Evolutionary conservation across 2,888 invertebrate species (phyloP).

Genomic region (Heteromyza rotundicornis): DNA sequence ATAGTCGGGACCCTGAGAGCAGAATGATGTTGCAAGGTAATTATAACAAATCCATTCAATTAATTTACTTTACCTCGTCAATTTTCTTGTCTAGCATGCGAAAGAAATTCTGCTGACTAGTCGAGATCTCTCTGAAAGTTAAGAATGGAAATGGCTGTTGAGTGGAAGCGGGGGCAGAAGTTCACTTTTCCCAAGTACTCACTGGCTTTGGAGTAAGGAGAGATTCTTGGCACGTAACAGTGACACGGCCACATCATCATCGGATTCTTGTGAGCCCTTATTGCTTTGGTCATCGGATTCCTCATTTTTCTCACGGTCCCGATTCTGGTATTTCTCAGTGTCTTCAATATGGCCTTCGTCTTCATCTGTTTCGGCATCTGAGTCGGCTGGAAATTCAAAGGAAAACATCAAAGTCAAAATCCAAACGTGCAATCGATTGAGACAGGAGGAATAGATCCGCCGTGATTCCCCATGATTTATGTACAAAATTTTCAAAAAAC

Average conservation of each 20-base stretch:
- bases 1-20: slow-evolving; percentile 77
- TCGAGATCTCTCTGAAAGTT: slow-evolving; percentile 78
- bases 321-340: slow-evolving; percentile 55
- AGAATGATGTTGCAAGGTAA: not conserved
- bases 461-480: too few species aligned
- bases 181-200: slow-evolving; percentile 57
- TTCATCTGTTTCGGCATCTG: slow-evolving; percentile 62
- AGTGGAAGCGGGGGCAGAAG: slow-evolving; percentile 36
- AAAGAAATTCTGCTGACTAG: slow-evolving; percentile 91
- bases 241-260: slow-evolving; percentile 62
- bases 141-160: not conserved
- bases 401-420: too few species aligned
- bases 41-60: slow-evolving; percentile 52
- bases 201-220: slow-evolving; percentile 67
- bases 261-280: slow-evolving; percentile 56
- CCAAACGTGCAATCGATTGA: too few species aligned
- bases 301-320: slow-evolving; percentile 56
- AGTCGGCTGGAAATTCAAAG: slow-evolving; percentile 60
- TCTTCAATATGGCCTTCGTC: slow-evolving; percentile 62
- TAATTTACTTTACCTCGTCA: slow-evolving; percentile 83
- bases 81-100: slow-evolving; percentile 92
- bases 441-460: too few species aligned
- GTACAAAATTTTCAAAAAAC: too few species aligned
- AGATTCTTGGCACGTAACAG: slow-evolving; percentile 64
- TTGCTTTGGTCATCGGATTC: slow-evolving; percentile 59